Conservation (phyloP, 2,888 invertebrate species). For the Automeris io region DNA sequence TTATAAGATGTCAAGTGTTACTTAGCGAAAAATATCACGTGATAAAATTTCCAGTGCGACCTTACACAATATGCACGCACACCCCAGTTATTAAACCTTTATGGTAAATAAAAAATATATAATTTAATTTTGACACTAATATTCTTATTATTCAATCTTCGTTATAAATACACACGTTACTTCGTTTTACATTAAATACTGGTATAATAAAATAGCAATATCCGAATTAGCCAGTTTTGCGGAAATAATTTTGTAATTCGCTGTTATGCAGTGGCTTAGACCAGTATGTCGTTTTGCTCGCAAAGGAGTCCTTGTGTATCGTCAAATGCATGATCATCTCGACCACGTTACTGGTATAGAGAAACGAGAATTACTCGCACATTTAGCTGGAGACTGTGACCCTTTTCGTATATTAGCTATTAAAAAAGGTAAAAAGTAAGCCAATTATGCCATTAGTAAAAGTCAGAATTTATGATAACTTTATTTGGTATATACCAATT, state of each 20-base stretch:
- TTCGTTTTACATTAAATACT: too few species aligned
- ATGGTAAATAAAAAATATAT: too few species aligned
- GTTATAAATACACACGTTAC: too few species aligned
- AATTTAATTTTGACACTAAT: too few species aligned
- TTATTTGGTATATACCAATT: too few species aligned
- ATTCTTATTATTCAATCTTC: too few species aligned
- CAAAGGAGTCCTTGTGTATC: slow-evolving; percentile 74
- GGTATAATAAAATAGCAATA: neutral
- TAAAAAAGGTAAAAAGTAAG: slow-evolving; percentile 65
- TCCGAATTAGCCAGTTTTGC: neutral
- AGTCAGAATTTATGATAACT: too few species aligned
- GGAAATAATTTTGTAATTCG: neutral
- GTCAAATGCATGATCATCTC: slow-evolving; percentile 83
- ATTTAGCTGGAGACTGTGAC: slow-evolving; percentile 92
- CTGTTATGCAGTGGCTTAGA: slow-evolving; percentile 14
- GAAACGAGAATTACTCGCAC: slow-evolving; percentile 91
- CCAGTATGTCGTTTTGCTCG: slow-evolving; percentile 21
- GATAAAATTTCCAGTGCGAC: too few species aligned
- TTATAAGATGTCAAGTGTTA: too few species aligned
- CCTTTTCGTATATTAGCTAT: slow-evolving; percentile 86
- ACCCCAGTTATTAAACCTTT: too few species aligned
- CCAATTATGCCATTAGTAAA: neutral
- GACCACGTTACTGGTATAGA: slow-evolving; percentile 96
- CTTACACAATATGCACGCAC: too few species aligned
- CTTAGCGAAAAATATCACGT: too few species aligned